Percentiles rank a stretch among this genome's conserved stretches.
Evolutionary conservation across 2,113 vertebrate species (phyloP).

Genomic region (Pedionomus torquatus): DNA sequence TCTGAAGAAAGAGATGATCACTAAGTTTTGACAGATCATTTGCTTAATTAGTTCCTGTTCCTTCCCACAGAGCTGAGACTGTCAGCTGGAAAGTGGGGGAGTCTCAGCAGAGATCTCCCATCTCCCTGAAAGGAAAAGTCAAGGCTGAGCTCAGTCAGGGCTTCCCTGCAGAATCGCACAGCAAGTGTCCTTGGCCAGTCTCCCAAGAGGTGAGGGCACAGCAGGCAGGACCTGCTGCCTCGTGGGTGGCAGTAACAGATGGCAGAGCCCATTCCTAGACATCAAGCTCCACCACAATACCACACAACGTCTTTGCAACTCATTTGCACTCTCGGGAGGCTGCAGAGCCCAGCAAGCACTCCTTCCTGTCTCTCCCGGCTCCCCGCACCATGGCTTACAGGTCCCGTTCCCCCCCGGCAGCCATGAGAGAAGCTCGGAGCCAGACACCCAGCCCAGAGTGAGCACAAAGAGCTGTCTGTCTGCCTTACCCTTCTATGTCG

Average conservation of each 20-base stretch:
- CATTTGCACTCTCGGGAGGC: fast-evolving
- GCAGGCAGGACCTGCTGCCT: not conserved
- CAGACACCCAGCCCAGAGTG: not conserved
- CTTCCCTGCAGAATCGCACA: not conserved
- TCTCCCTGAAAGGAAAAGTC: not conserved
- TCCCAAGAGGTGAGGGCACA: not conserved
- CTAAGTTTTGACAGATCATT: not conserved
- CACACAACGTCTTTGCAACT: not conserved
- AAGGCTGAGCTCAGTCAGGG: not conserved
- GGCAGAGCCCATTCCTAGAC: not conserved
- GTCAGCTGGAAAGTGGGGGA: not conserved
- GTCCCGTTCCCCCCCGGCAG: not conserved
- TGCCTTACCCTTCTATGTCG: slow-evolving; percentile 78
- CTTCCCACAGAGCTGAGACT: not conserved
- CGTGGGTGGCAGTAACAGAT: fast-evolving
- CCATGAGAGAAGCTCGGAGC: not conserved
- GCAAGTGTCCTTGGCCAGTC: not conserved
- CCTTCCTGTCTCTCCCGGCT: not conserved
- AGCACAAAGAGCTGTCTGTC: not conserved
- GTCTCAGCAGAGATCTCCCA: not conserved
- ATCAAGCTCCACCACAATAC: fast-evolving
- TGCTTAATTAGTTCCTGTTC: not conserved
- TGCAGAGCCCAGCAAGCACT: not conserved
- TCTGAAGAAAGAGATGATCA: not conserved
- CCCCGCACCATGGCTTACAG: fast-evolving